Base-by-base conservation (phyloP, 2,888 invertebrate genomes). In the Hydriomena furcata region DNA sequence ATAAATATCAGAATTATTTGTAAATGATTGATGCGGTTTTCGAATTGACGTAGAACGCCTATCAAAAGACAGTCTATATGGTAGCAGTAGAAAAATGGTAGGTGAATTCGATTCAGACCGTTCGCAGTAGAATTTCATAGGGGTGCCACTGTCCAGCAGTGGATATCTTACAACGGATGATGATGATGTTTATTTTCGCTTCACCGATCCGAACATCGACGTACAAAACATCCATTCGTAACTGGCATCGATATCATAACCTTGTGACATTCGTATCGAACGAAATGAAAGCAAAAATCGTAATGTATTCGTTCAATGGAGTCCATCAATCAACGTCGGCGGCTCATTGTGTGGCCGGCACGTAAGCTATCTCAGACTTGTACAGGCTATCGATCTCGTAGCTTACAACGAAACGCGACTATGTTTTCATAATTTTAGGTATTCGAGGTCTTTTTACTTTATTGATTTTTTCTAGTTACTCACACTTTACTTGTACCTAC, bases 241-340 rank as follows among this genome's bases (percentile, higher is more conserved):
- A 60, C 46, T 50, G 49, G 66, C 79, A 73, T 81, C 85, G 84
- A 86, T 90, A 88, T 88, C 89, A 87, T 86, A 89, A 85, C 88
- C 85, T 89, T 82, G 84, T 84, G 88, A 88, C 85, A 87, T 87
- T 85, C 81, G 81, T 83, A 89, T 88, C 84, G 82, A 84, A 85
- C 72, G 78, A 77, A 80, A 81, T 80, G 88, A 89, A 89, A 89
- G 90, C 89, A 90, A 88, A 88, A 90, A 88, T 89, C 82, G 83
- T 90, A 90, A 89, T 89, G 88, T 89, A 86, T 88, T 89, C 88
- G 84, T 87, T 87, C 79, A 86, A 87, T 85, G 85, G 72, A 65
- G 73, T 75, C 73, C 84, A 89, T 90, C 85, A 81, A 89, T 90
- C 90, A 89, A 86, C 65, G 89, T 88, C 89, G 70, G 58, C 79